phyloP scores from a whole-genome alignment of 2,797 vertebrate species.

The Ctenosaura bakeri region DNA sequence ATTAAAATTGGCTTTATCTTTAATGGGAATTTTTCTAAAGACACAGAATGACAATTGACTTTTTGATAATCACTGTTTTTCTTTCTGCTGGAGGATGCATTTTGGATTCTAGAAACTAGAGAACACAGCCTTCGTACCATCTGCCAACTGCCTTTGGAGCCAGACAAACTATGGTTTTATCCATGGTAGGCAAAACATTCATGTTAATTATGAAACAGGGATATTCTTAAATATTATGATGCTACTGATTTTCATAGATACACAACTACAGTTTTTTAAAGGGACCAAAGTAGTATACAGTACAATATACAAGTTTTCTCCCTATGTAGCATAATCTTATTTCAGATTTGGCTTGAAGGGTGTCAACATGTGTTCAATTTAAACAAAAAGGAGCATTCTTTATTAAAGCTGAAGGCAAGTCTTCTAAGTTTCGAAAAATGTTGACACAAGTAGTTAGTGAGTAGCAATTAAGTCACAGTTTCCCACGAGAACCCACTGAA shows the following conservation, averaged over 20 bases:
- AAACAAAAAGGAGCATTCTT: not conserved
- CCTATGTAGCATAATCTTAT: not conserved
- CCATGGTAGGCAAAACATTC: conserved; percentile 54
- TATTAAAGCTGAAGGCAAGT: not conserved
- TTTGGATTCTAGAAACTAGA: conserved; percentile 64
- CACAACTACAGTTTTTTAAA: conserved; percentile 37
- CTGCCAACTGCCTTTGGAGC: conserved; percentile 53
- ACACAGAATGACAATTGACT: conserved; percentile 84
- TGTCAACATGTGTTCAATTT: not conserved
- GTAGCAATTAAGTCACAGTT: not conserved
- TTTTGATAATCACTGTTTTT: conserved; percentile 84
- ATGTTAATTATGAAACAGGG: conserved; percentile 39
- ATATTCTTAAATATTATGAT: conserved; percentile 42
- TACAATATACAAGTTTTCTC: accelerated
- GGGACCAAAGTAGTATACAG: conserved; percentile 14
- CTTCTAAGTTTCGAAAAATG: not conserved
- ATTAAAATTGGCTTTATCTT: conserved; percentile 88
- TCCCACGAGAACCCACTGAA: not conserved
- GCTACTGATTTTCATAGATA: conserved; percentile 37
- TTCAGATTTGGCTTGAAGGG: not conserved
- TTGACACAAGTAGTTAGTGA: not conserved
- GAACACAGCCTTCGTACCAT: conserved; percentile 53
- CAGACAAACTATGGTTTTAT: conserved; percentile 52
- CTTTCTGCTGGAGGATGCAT: conserved; percentile 78
- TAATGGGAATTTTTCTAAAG: conserved; percentile 87